These are phyloP conservation scores for Caenorhabditis angaria DNA, from an alignment of 2,888 invertebrate genomes.

Conservation along the genomic window DNA sequence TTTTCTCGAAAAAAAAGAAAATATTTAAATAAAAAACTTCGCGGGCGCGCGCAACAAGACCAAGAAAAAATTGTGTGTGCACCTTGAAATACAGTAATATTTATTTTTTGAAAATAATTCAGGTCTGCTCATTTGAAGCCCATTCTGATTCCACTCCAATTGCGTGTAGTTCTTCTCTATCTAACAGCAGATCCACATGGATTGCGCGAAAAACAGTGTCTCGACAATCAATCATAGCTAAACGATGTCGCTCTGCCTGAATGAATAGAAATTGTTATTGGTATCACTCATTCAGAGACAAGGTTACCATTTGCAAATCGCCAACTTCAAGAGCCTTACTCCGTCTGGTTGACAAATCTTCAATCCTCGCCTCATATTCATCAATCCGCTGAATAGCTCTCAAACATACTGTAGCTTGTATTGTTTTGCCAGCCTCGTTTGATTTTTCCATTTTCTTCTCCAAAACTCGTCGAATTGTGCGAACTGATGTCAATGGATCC, in stretches of 20 bases:
- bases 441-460: constrained; percentile 50
- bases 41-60: not conserved
- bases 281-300: not conserved
- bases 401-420: constrained; percentile 58
- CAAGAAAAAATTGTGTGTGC: not conserved
- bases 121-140: constrained; percentile 9
- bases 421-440: constrained; percentile 44
- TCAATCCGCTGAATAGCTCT: constrained; percentile 61
- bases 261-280: constrained; percentile 8
- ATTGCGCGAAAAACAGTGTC: constrained; percentile 64
- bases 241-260: constrained; percentile 57
- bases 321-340: constrained; percentile 48
- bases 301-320: constrained; percentile 39
- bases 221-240: constrained; percentile 61
- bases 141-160: constrained; percentile 52
- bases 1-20: not conserved
- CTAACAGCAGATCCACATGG: constrained; percentile 62
- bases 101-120: not conserved
- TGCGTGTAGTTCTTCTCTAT: constrained; percentile 48
- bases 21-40: not conserved
- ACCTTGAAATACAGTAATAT: not conserved
- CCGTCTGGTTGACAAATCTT: constrained; percentile 50
- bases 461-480: constrained; percentile 58
- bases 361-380: constrained; percentile 60
- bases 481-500: constrained; percentile 58